phyloP scores from a whole-genome alignment of 2,797 vertebrate species.

The Fistularia tabacaria region DNA sequence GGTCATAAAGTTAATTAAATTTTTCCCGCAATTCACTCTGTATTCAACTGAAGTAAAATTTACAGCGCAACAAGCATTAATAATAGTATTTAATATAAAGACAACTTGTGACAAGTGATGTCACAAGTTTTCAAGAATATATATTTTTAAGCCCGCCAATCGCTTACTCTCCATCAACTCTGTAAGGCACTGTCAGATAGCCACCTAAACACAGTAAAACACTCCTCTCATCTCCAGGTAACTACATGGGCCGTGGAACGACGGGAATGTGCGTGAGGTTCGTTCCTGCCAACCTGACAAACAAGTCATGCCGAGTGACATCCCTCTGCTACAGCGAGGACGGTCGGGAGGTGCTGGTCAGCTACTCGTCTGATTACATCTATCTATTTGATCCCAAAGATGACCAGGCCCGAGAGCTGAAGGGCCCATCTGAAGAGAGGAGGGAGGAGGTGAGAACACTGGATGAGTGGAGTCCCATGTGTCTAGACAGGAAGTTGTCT shows the following conservation, averaged over 20 bases:
- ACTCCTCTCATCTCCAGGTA: slow-evolving; percentile 69
- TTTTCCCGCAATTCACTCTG: too few species aligned
- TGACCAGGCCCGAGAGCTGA: slow-evolving; percentile 92
- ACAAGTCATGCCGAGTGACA: slow-evolving; percentile 95
- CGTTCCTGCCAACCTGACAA: slow-evolving; percentile 90
- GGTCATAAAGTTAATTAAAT: too few species aligned
- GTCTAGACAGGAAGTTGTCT: too few species aligned
- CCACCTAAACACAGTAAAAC: neutral
- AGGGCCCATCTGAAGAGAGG: slow-evolving; percentile 92
- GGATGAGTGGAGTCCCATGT: neutral
- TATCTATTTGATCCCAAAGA: slow-evolving; percentile 97
- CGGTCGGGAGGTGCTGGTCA: slow-evolving; percentile 95
- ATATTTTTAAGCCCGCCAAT: too few species aligned
- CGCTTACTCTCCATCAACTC: too few species aligned
- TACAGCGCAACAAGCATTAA: too few species aligned
- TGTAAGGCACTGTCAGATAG: too few species aligned
- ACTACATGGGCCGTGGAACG: slow-evolving; percentile 91
- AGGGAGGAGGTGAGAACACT: slow-evolving; percentile 84
- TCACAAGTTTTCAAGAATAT: too few species aligned
- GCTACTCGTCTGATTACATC: slow-evolving; percentile 98
- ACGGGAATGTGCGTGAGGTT: slow-evolving; percentile 96
- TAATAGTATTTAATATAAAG: too few species aligned
- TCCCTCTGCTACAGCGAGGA: slow-evolving; percentile 97
- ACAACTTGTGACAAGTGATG: too few species aligned
- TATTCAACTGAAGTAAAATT: too few species aligned